Evolutionary conservation across 2,113 vertebrate genomes (phyloP), one percentile per base, ranked within the genome.

Genomic region (Cathartes aura): DNA sequence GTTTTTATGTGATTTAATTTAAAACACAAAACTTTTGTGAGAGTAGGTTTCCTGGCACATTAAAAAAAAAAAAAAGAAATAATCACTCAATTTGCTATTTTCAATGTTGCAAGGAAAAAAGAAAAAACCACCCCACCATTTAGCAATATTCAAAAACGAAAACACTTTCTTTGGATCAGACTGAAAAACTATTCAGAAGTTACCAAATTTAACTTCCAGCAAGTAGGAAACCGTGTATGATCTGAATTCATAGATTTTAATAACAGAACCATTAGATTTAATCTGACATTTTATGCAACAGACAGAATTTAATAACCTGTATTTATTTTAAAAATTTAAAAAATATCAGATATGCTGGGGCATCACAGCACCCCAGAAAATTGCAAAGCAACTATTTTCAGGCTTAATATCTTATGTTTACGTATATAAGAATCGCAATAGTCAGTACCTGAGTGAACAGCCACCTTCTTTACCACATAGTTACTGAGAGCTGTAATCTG

Each of bases 391-490:
- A 47, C 26, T 59, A 26, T 16, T 68, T 89, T 70, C 52, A 85
- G 53, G 52, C 15, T 60, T 56, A 21, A 4, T 27, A 36, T 6
- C 16, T 66, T 72, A 47, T 1, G 0, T 32, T 59, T 48, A 43
- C 11, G 2, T 16, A 59, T 2, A 1, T 27, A 50, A 36, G 43
- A 55, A 81, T 0, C 38, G 43, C 11, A 42, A 18, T 2, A 87
- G 30, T 14, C 21, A 34, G 38, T 97, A 99, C 99, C 99, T 97
- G 99, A 99, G 92, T 99, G 99, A 91, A 99, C 99, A 6, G 99
- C 99, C 42, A 99, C 99, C 96, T 99, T 99, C 98, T 99, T 99
- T 84, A 99, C 99, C 70, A 99, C 99, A 4, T 99, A 99, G 97
- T 99, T 99, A 97, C 99, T 99, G 76, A 99, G 99, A 20, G 99